Base-by-base conservation (phyloP, 2,113 vertebrate genomes). In the Opisthocomus hoazin region DNA sequence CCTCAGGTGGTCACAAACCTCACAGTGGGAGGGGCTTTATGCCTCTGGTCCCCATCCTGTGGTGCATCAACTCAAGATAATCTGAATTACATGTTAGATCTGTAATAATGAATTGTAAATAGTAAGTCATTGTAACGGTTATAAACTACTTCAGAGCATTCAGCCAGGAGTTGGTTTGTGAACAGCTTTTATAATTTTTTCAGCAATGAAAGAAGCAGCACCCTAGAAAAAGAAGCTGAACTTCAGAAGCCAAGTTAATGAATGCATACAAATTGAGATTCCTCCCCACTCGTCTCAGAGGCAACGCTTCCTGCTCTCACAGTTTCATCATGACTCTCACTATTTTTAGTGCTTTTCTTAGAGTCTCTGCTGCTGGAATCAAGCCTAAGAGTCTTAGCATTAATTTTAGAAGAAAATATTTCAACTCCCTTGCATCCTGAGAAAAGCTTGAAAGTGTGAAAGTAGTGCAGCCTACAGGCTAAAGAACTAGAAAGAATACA, bases 191-290 rank as follows among this genome's bases (percentile, higher is more conserved):
- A 53, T 71, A 36, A 94, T 51, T 90, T 68, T 71, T 92, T 78
- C 45, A 74, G 54, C 60, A 90, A 60, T 18, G 79, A 80, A 93
- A 87, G 70, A 61, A 90, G 54, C 21, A 60, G 66, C 43, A 92
- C 60, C 61, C 80, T 64, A 75, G 77, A 92, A 94, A 91, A 93
- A 78, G 65, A 19, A 69, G 50, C 51, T 53, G 76, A 91, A 93
- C 82, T 94, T 92, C 71, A 88, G 84, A 87, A 27, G 78, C 53
- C 92, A 85, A 87, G 61, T 82, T 94, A 95, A 96, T 87, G 90
- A 94, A 96, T 89, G 84, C 92, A 91, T 79, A 70, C 69, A 91
- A 96, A 94, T 89, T 91, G 92, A 96, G 89, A 96, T 95, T 96
- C 96, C 87, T 90, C 75, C 53, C 95, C 85, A 90, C 63, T 83